Evolutionary conservation across 1,140 invertebrate species (phyloP).

Genomic region (Macrotrachela quadricornifera): DNA sequence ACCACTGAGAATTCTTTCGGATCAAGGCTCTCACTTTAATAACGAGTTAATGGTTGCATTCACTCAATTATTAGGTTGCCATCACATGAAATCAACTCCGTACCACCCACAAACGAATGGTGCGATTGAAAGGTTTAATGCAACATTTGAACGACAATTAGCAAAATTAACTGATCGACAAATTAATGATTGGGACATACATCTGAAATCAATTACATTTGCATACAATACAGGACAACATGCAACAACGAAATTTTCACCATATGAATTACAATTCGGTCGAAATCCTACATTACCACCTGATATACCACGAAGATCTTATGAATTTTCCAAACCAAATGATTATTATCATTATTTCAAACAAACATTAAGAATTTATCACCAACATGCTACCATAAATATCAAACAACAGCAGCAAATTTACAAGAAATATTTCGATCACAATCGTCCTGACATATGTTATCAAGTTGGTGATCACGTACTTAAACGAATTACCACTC

Average conservation of each 20-base stretch:
- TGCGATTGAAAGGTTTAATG: slow-evolving; percentile 17
- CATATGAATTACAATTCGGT: background rate
- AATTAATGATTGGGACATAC: background rate
- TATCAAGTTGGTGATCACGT: no score
- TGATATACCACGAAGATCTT: background rate
- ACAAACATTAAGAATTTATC: no score
- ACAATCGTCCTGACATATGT: no score
- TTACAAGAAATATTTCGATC: no score
- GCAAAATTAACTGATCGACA: background rate
- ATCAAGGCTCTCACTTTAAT: slow-evolving; percentile 11
- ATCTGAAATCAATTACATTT: background rate
- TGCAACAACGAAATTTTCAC: background rate
- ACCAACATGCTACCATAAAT: no score
- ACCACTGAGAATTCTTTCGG: slow-evolving; percentile 10
- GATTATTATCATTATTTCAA: no score
- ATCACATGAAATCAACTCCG: slow-evolving; percentile 12
- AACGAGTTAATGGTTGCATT: slow-evolving; percentile 9
- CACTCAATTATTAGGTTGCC: slow-evolving; percentile 6
- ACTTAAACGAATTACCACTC: no score
- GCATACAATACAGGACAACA: background rate
- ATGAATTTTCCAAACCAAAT: no score
- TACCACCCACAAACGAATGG: slow-evolving; percentile 20
- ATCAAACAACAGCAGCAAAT: no score
- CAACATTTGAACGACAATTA: slow-evolving; percentile 5
- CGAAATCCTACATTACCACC: background rate